Evolutionary conservation across 2,888 invertebrate species (phyloP).

Genomic region (Chironomus riparius): DNA sequence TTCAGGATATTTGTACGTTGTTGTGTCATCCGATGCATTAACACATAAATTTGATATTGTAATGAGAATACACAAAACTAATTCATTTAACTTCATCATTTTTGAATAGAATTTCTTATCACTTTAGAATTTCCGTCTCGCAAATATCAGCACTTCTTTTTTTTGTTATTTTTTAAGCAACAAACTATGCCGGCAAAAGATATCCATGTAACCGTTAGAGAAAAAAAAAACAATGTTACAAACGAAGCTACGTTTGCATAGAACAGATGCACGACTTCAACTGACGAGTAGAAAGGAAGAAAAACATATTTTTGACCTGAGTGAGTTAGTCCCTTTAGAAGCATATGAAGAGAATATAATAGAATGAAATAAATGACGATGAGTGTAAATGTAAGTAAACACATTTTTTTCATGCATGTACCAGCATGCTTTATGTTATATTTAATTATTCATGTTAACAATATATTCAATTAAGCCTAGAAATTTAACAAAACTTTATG

Average conservation of each 20-base stretch:
- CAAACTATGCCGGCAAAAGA: background rate
- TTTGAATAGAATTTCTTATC: background rate
- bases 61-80: background rate
- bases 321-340: slow-evolving; percentile 24
- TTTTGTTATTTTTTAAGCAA: background rate
- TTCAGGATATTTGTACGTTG: background rate
- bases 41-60: background rate
- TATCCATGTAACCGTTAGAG: slow-evolving; percentile 15
- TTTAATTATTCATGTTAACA: no score
- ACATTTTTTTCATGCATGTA: background rate
- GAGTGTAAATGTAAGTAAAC: background rate
- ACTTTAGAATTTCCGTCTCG: background rate
- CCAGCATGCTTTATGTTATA: no score
- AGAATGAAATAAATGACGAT: background rate
- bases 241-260: background rate
- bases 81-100: background rate
- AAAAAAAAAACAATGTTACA: background rate
- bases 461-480: no score
- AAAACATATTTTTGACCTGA: slow-evolving; percentile 19
- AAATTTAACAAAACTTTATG: no score
- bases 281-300: background rate
- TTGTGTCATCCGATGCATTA: background rate
- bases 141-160: background rate
- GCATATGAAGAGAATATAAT: background rate
- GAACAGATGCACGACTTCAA: slow-evolving; percentile 25